Percentiles rank a stretch among this genome's conserved stretches.
Conservation (phyloP, 92 coral and sea anemone genomes). For the Heteractis magnifica region DNA sequence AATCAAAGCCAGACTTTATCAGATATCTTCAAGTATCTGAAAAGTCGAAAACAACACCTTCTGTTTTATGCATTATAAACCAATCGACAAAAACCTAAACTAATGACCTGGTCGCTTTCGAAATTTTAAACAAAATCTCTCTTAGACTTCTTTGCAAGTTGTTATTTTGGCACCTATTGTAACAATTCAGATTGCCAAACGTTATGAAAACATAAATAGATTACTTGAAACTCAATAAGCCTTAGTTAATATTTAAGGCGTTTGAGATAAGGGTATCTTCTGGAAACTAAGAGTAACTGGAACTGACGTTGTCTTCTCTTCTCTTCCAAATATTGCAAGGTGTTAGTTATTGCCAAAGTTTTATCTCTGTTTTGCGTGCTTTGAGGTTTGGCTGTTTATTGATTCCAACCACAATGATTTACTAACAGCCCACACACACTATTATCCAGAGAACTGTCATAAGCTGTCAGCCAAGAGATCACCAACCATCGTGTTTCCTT, state of each 20-base stretch:
- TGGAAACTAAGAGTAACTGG: background rate
- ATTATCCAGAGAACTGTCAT: background rate
- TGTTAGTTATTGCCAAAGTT: background rate
- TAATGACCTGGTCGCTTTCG: background rate
- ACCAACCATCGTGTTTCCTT: background rate
- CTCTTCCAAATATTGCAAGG: background rate
- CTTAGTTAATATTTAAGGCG: background rate
- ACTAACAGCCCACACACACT: constrained; percentile 9
- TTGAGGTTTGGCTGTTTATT: background rate
- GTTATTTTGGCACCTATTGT: no score
- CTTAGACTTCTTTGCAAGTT: no score
- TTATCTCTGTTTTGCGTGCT: constrained; percentile 13
- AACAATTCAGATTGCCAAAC: background rate
- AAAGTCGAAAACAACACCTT: constrained; percentile 26
- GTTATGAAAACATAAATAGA: background rate
- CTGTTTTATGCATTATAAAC: constrained; percentile 20
- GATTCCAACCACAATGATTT: constrained; percentile 11
- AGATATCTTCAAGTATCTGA: constrained; percentile 26
- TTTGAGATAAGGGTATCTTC: background rate
- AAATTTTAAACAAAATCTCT: no score
- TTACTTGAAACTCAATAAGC: background rate
- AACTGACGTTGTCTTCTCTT: background rate
- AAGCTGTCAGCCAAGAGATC: constrained; percentile 23
- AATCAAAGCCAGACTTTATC: constrained; percentile 33
- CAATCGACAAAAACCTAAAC: background rate